These are phyloP conservation scores for Oreonectes daqikongensis DNA, from an alignment of 2,797 vertebrate species.

Conservation along the genomic window DNA sequence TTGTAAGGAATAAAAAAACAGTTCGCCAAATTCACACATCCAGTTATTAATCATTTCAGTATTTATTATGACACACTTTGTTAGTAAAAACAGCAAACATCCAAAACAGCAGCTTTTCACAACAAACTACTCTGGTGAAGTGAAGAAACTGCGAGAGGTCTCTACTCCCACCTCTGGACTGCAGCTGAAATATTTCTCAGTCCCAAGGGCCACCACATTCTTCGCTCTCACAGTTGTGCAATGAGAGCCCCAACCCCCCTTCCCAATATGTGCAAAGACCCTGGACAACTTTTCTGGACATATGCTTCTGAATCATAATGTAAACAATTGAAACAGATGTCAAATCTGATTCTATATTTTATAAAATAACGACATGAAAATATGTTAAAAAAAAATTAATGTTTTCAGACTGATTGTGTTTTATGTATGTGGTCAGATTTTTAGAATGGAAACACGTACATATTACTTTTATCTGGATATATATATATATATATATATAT, in stretches of 20 bases:
- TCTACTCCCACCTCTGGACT: slow-evolving; percentile 64
- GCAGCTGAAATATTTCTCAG: slow-evolving; percentile 72
- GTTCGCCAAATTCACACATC: not conserved
- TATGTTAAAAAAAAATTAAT: not conserved
- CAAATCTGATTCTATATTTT: slow-evolving; percentile 50
- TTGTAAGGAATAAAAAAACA: not conserved
- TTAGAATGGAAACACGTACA: too few relatives aligned
- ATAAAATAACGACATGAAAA: slow-evolving; percentile 16
- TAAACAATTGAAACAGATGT: slow-evolving; percentile 57
- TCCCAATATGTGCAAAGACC: slow-evolving; percentile 50
- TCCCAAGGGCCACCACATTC: slow-evolving; percentile 74
- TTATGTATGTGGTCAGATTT: not conserved
- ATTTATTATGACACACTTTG: slow-evolving; percentile 1
- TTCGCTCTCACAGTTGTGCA: slow-evolving; percentile 74
- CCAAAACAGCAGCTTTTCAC: slow-evolving; percentile 8
- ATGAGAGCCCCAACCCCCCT: slow-evolving; percentile 55
- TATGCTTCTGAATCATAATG: slow-evolving; percentile 55
- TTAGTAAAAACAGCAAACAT: not conserved
- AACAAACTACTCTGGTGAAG: slow-evolving; percentile 15
- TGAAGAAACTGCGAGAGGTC: slow-evolving; percentile 50
- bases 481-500: too few relatives aligned
- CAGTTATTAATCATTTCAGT: not conserved
- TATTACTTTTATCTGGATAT: too few relatives aligned
- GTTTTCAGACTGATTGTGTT: not conserved
- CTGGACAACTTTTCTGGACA: slow-evolving; percentile 71